Conservation (phyloP, 2,113 vertebrate genomes). For the Jaculus jaculus region DNA sequence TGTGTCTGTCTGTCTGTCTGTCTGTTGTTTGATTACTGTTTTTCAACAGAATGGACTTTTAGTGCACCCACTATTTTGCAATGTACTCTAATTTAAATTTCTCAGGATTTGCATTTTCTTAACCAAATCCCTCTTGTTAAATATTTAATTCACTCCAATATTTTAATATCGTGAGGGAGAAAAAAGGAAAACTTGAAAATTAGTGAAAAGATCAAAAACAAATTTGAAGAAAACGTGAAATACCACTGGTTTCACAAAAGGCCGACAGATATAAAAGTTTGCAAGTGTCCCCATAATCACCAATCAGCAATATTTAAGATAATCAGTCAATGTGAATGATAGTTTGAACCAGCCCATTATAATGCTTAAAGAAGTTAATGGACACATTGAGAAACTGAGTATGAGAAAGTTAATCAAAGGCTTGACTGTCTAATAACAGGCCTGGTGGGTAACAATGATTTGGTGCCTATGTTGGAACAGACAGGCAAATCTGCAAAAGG, state of each 20-base stretch:
- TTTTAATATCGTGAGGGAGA: not conserved
- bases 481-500: not conserved
- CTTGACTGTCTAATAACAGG: conserved; percentile 32
- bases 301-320: conserved; percentile 40
- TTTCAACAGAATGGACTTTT: not conserved
- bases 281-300: not conserved
- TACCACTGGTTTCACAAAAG: not conserved
- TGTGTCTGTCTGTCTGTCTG: too few relatives aligned
- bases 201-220: conserved; percentile 21
- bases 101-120: not conserved
- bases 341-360: conserved; percentile 51
- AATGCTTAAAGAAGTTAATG: conserved; percentile 44
- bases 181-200: conserved; percentile 26
- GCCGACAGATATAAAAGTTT: not conserved
- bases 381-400: conserved; percentile 4
- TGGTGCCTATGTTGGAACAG: conserved; percentile 18
- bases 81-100: conserved; percentile 14
- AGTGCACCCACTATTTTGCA: not conserved
- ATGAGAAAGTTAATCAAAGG: conserved; percentile 38
- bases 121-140: not conserved
- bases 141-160: not conserved
- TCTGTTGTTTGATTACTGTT: not conserved
- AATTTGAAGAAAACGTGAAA: not conserved
- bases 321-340: conserved; percentile 42
- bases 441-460: not conserved